Base-by-base conservation (phyloP, 2,888 invertebrate species). In the Heliconius erato region DNA sequence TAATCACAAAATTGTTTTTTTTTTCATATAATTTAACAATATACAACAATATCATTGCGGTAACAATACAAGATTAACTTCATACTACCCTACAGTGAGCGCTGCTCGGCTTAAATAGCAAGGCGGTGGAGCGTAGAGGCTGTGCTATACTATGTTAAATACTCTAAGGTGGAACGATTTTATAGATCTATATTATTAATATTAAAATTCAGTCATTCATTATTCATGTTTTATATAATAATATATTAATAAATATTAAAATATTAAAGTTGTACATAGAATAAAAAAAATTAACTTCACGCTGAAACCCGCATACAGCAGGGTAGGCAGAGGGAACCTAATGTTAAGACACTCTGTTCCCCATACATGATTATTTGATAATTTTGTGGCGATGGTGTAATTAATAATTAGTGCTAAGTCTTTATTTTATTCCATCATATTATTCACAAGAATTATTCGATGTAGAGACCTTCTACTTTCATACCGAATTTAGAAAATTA, bases 61-160 rank as follows among this genome's bases (percentile, higher is more conserved):
- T 16, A 35, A 35, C 35, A 76, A 59, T 59, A 76, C 59, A 76
- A 59, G 74, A 76, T 76, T 63, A 63, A 76, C 59, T 59, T 32
- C 35, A 76, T 76, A 76, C 74, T 59, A 35, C 54, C 59, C 35
- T n/a, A 76, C 74, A 35, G 59, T 74, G 74, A 35, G 74, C 74
- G 44, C 44, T 72, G 26, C 71, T 72, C 44, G 74, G 59, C 35
- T 59, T 76, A 35, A 59, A 76, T 76, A 63, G 59, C 32, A 76
- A 76, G 74, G 74, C 59, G n/a, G 59, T 63, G 74, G 35, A 35
- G 59, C 59, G 74, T 76, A 35, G 74, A 63, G 59, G 54, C n/a
- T 76, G 23, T 59, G 74, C 74, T 54, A 28, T 44, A n/a, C 26
- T 68, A 49, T 68, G 28, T 74, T 65, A 74, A 74, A 74, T 63